Evolutionary conservation across 2,888 invertebrate genomes (phyloP).

Genomic region (Tribolium freemani): DNA sequence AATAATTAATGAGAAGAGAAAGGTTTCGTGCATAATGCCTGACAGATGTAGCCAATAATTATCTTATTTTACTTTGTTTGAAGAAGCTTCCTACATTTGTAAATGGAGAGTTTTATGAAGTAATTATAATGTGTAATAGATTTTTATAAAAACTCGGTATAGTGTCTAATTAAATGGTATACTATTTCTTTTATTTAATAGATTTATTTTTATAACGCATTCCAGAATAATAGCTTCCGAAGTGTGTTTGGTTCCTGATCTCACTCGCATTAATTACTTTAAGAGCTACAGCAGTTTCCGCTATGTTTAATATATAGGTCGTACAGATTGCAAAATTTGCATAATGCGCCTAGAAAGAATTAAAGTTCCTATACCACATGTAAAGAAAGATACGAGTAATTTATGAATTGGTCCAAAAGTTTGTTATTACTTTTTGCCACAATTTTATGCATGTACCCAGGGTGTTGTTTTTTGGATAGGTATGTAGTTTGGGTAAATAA

Average conservation of each 20-base stretch:
- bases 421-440: background rate
- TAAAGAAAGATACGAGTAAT: no score
- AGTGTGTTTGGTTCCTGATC: background rate
- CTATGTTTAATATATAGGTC: background rate
- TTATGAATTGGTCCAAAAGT: no score
- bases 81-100: background rate
- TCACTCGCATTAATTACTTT: background rate
- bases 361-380: no score
- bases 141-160: no score
- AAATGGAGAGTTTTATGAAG: background rate
- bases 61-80: background rate
- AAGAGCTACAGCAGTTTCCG: background rate
- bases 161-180: background rate
- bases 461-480: no score
- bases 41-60: background rate
- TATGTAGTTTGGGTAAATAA: background rate
- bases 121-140: background rate
- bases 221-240: background rate
- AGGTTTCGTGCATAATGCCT: background rate
- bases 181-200: no score
- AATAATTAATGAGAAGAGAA: background rate
- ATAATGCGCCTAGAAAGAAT: no score
- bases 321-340: background rate
- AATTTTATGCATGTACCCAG: background rate
- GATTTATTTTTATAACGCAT: background rate